Evolutionary conservation across 2,888 invertebrate species (phyloP), one percentile per base, ranked within the genome.

Genomic region (Protophormia terraenovae): DNA sequence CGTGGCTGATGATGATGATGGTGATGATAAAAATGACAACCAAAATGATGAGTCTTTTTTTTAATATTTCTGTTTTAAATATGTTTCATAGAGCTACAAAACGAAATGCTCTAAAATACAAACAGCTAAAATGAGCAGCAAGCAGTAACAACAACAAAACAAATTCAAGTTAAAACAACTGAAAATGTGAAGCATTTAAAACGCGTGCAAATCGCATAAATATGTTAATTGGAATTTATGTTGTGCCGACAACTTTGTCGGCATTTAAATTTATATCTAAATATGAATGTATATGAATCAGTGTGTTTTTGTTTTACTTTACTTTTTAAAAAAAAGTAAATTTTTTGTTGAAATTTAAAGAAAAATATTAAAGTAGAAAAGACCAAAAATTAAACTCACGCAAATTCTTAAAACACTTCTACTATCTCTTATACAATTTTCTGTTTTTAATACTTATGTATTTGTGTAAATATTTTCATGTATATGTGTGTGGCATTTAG

Each of bases 181-280:
- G 58, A 81, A 84, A 81, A 84, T 60, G 67, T 58, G 16, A 71
- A 83, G 53, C 64, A 69, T 79, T 72, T 78, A 76, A 78, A 83
- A 83, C 60, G 79, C 71, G 76, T 64, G 45, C 69, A 87, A 67
- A 83, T 83, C 81, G 60, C 84, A 86, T 85, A 85, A 87, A 83
- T 80, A 86, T 83, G 86, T 79, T 87, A 87, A 87, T 87, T 87
- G 78, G 69, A 87, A 86, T 85, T 87, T 87, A 86, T 87, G 84
- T 79, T 79, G 79, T 86, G 81, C 81, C 77, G 82, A 71, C 69
- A 78, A 76, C 78, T 76, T 83, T 72, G 62, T 73, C 79, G 79
- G 83, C 73, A 24, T 75, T 27, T 67, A 62, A 38, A 41, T 38
- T 38, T 38, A 35, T 38, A 2, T 45, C 8, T 45, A 12, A 10